Evolutionary conservation across 1,140 invertebrate genomes (phyloP).

Genomic region (Bombus huntii): DNA sequence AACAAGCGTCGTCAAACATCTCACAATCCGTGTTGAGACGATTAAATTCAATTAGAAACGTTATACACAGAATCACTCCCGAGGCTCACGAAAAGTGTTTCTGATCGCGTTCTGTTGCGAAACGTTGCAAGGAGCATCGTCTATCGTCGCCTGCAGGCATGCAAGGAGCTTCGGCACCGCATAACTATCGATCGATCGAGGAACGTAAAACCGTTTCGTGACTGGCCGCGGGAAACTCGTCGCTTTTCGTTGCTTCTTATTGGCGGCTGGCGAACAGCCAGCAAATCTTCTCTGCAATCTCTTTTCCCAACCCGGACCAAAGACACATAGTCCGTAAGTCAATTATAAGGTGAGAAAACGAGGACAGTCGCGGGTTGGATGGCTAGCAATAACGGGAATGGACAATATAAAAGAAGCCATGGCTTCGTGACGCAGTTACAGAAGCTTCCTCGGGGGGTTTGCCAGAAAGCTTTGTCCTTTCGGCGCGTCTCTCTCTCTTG

Average conservation of each 20-base stretch:
- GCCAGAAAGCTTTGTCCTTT: slow-evolving; percentile 17
- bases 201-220: slow-evolving; percentile 48
- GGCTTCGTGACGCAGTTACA: slow-evolving; percentile 17
- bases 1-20: background rate
- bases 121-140: background rate
- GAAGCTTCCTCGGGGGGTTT: background rate
- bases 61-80: background rate
- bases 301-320: slow-evolving; percentile 17
- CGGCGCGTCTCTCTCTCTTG: background rate
- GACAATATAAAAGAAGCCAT: slow-evolving; percentile 14
- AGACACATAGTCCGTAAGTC: slow-evolving; percentile 61
- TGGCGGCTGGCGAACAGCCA: slow-evolving; percentile 57
- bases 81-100: background rate
- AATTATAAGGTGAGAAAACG: slow-evolving; percentile 52
- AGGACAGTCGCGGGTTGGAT: background rate
- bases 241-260: slow-evolving; percentile 46
- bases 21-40: too few relatives aligned
- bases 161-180: slow-evolving; percentile 29
- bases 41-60: background rate
- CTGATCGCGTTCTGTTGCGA: background rate
- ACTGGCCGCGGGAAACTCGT: slow-evolving; percentile 41
- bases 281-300: slow-evolving; percentile 56
- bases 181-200: slow-evolving; percentile 53
- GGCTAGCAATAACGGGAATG: slow-evolving; percentile 27
- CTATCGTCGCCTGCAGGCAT: slow-evolving; percentile 35